Base-by-base conservation (phyloP, 2,797 vertebrate species). In the Pachyuromys duprasi region DNA sequence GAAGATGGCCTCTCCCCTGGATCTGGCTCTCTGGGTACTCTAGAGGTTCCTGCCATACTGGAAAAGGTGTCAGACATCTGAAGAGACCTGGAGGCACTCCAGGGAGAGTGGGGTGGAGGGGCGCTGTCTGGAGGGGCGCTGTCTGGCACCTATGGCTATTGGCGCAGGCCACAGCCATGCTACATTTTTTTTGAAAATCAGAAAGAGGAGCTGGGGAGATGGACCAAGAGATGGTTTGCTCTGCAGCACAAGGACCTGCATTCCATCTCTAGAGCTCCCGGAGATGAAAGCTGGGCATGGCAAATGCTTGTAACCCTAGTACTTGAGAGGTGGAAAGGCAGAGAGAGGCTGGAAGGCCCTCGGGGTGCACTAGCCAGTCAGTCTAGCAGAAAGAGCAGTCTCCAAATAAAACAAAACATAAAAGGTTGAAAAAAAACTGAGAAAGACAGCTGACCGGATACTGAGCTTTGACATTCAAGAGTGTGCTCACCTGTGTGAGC, bases 131-230 rank as follows among this genome's bases (percentile, higher is more conserved):
- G 17, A 78, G 91, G 55, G 15, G n/a, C 7, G 22, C 36, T 42
- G 57, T 89, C 57, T n/a, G 69, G 83, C 74, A 33, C 42, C 76
- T 24, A 57, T 18, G 24, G 20, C 11, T 53, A 86, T 28, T 75
- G 75, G 42, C 20, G 31, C 22, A 75, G 26, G 36, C 28, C 55
- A 75, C 0, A 62, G 3, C 33, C 20, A 65, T 75, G 18, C 55
- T 75, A 78, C 39, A 11, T 31, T 94, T 74, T 86, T n/a, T 95
- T 92, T 94, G 62, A 70, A 94, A 95, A 89, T 70, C 65, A 76
- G 62, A 76, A 63, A 65, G 86, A 88, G 36, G 36, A 57, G 17
- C n/a, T 88, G 17, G 26, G n/a, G 70, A 60, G 36, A 17, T 7
- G 5, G n/a, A 14, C 55, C 28, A 5, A 17, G 31, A 39, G 80